These are phyloP conservation scores for Cyanoramphus novaezelandiae DNA, from an alignment of 2,113 vertebrate species.

Conservation along the genomic window DNA sequence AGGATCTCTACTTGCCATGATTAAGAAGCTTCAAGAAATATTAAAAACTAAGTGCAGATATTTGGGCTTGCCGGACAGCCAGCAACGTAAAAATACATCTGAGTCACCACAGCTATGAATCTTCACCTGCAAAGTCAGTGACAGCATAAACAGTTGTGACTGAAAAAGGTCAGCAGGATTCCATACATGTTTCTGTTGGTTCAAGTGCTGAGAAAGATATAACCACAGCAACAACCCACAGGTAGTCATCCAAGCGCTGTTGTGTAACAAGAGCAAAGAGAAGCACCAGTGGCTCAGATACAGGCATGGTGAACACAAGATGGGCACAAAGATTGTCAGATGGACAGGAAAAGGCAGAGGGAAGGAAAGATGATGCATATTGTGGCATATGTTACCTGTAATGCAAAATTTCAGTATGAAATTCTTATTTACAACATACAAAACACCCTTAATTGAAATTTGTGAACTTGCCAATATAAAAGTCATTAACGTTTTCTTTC, in stretches of 20 bases:
- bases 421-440: not conserved
- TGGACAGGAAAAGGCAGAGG: not conserved
- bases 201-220: not conserved
- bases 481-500: not conserved
- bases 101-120: not conserved
- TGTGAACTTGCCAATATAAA: not conserved
- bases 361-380: not conserved
- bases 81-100: not conserved
- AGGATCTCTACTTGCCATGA: not conserved
- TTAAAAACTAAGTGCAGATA: not conserved
- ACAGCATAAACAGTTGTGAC: not conserved
- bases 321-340: not conserved
- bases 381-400: not conserved
- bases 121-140: not conserved
- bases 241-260: accelerated
- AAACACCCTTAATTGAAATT: not conserved
- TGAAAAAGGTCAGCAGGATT: not conserved
- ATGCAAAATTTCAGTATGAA: not conserved
- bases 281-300: not conserved
- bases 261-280: not conserved
- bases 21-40: not conserved
- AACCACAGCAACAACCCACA: not conserved
- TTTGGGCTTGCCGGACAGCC: not conserved
- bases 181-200: not conserved
- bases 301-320: accelerated